phyloP scores from a whole-genome alignment of 2,113 vertebrate genomes.

The Vanacampus margaritifer region DNA sequence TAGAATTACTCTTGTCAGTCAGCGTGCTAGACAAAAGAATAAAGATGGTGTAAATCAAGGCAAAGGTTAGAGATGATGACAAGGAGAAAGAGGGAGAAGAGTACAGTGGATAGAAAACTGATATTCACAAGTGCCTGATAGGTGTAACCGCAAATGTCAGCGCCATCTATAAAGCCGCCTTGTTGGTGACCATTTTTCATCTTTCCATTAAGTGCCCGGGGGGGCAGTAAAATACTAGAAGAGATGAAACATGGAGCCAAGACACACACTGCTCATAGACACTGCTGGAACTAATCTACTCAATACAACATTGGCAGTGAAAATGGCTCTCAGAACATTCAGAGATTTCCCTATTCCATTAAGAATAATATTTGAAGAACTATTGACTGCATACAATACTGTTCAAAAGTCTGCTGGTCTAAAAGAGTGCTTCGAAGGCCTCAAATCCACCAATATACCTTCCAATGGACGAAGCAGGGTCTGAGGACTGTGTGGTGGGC shows the following conservation, averaged over 20 bases:
- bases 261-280: slow-evolving; percentile 3
- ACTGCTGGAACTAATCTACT: not conserved
- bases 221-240: slow-evolving; percentile 16
- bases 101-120: slow-evolving; percentile 23
- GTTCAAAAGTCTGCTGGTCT: not conserved
- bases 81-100: not conserved
- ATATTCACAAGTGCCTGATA: slow-evolving; percentile 30
- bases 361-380: not conserved
- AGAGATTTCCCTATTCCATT: not conserved
- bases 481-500: too few species aligned
- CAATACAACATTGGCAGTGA: not conserved
- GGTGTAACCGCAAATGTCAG: slow-evolving; percentile 51
- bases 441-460: too few species aligned
- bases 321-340: not conserved
- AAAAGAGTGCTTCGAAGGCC: too few species aligned
- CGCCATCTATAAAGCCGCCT: slow-evolving; percentile 29
- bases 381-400: not conserved
- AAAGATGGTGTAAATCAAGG: slow-evolving; percentile 8
- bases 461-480: too few species aligned
- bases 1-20: slow-evolving; percentile 17
- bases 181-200: slow-evolving; percentile 35
- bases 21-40: not conserved
- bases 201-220: slow-evolving; percentile 10
- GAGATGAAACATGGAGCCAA: slow-evolving; percentile 25
- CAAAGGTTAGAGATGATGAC: slow-evolving; percentile 1